Base-by-base conservation (phyloP, 1,140 invertebrate genomes). In the Drosophila ficusphila region DNA sequence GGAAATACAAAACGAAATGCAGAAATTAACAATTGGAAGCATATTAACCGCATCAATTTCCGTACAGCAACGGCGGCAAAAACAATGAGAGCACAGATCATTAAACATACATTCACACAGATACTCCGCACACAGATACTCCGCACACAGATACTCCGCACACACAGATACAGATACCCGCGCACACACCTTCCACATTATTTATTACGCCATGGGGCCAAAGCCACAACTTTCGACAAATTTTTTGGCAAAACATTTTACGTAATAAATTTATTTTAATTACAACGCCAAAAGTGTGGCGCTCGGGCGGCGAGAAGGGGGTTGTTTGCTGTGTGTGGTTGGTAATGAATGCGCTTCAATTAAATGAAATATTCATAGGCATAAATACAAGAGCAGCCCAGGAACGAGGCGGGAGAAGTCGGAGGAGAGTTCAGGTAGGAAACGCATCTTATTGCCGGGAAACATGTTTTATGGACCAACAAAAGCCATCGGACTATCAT, bases 261-360 rank as follows among this genome's bases (percentile, higher is more conserved):
- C 82, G 82, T 88, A 88, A 86, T 86, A 86, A 86, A 86, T 86
- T 86, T 86, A 86, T 86, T 86, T 86, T 86, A 86, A 86, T 86
- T 86, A 86, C 82, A 86, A 78, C 83, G 77, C 82, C 82, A 79
- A 86, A 81, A 81, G 67, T 53, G 62, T 49, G 71, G 60, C 47
- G 16, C 12, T 3, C 9, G 49, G 31, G 12, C 46, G 54, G 33
- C 42, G 51, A 36, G 34, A 46, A 41, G 12, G 18, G 16, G 21
- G 21, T 12, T 34, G 38, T 21, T 57, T 36, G 49, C n/a, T 49
- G 34, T 62, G 48, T 65, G 76, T 57, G 76, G 72, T 71, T 41
- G 42, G 76, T 88, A 88, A 86, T 86, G 82, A 86, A 86, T 86
- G 82, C 77, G 82, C 77, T 86, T 88, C 82, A 86, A 86, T 86